Evolutionary conservation across 1,140 invertebrate genomes (phyloP), one percentile per base, ranked within the genome.

Genomic region (Orchesella cincta): DNA sequence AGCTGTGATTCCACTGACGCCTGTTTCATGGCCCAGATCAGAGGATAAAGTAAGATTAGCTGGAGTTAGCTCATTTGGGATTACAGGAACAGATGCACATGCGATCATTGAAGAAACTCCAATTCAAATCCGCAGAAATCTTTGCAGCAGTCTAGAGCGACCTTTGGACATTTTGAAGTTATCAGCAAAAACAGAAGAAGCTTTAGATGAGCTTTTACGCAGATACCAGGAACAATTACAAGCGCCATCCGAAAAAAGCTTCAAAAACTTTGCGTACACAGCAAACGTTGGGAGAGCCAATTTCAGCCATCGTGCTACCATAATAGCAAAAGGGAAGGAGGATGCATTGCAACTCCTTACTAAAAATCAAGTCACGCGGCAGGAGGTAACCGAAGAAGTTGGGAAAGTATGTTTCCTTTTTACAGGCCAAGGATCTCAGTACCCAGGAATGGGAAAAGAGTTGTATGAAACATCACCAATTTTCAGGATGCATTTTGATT

Each of bases 131-230:
- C 0, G 1, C 1, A 20, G 36, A 57, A 34, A 39, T 34, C 1
- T 16, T 33, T 31, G 14, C 39, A 34, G 26, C 14, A 14, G 23
- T 23, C 14, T 20, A 1, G 16, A 39, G 0, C 39, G 71, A 36
- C 34, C 64, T 0, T 0, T n/a, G 14, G 39, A 78, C 18, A 35
- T 75, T 31, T 57, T 78, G 18, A 75, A 52, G 73, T 3, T 70
- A 16, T 54, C 36, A 28, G n/a, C 33, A 34, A 75, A 77, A 52
- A 23, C 76, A 1, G 74, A 77, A 64, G 64, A 73, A 18, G 76
- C 76, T n/a, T 28, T 80, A 5, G 74, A 78, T 1, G 76, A 80
- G 18, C 39, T 80, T 20, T 33, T 71, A 0, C 26, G 46, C 8
- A 67, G 73, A 39, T 80, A 78, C 23, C 26, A 72, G 29, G 33